Evolutionary conservation across 2,113 vertebrate genomes (phyloP).

Genomic region (Mungos mungo): DNA sequence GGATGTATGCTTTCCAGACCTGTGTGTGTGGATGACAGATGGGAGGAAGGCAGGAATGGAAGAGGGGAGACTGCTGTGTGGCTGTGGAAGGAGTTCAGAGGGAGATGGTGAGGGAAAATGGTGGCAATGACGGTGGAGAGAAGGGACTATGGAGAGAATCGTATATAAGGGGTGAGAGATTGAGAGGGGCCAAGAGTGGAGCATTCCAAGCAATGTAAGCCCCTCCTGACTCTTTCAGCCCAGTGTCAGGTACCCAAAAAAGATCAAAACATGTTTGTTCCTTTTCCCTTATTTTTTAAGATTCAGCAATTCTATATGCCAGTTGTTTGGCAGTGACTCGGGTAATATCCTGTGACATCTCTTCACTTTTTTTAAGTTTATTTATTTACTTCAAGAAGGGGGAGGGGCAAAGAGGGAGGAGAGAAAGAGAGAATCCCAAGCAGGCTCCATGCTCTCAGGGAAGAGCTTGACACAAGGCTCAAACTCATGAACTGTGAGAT

Average conservation of each 20-base stretch:
- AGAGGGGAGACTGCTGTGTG: not conserved
- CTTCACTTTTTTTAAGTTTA: not conserved
- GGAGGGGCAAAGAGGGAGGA: too few relatives aligned
- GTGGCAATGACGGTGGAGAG: not conserved
- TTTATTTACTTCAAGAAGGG: too few relatives aligned
- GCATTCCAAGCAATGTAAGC: not conserved
- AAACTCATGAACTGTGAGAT: too few relatives aligned
- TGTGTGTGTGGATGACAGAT: accelerated
- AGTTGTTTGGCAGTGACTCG: not conserved
- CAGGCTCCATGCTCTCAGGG: too few relatives aligned
- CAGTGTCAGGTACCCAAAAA: not conserved
- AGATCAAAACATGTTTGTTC: not conserved
- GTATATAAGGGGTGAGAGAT: not conserved
- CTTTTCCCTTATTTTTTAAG: not conserved
- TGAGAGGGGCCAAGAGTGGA: not conserved
- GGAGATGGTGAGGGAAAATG: not conserved
- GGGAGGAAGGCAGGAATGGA: not conserved
- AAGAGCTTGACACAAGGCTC: too few relatives aligned
- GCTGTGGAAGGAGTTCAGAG: not conserved
- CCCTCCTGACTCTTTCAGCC: not conserved
- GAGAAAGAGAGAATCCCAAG: too few relatives aligned
- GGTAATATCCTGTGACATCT: not conserved
- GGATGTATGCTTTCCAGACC: not conserved
- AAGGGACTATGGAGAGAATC: not conserved
- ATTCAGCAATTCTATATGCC: not conserved